Evolutionary conservation across 2,797 vertebrate genomes (phyloP), one percentile per base, ranked within the genome.

Genomic region (Acanthornis magna): DNA sequence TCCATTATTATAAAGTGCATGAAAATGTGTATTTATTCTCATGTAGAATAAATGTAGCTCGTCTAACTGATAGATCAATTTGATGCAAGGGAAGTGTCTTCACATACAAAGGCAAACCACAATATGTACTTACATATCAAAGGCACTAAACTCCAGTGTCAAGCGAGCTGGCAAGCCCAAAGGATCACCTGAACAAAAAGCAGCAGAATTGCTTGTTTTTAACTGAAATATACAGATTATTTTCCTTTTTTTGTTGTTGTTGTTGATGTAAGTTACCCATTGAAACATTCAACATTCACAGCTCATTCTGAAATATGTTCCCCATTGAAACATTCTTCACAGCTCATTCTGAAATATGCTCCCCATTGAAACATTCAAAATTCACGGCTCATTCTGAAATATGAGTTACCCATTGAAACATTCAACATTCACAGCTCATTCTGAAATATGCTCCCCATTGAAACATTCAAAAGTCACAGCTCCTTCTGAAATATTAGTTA

Each of bases 141-240:
- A 99, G 78, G 99, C 99, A 96, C 99, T 99, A 89, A 99, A 99
- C 97, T 99, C 99, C 98, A 99, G 91, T 0, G 99, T 99, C 85
- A 99, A 93, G 40, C 99, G 99, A 92, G 99, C 98, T 19, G 99
- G 99, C 91, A 99, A 98, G 75, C 99, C 99, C 61, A 97, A 97
- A 43, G 99, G 98, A 97, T 99, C 99, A 80, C 99, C 99, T 98
- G 98, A 54, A 91, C 60, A 90, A 94, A 96, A 89, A 88, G 71
- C 13, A 91, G 57, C 19, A 89, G 83, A 32, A 91, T 87, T 29
- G 18, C 17, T 48, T n/a, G 81, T 70, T 95, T 93, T 42, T 82
- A 85, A 91, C 22, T 8, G 16, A 63, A 85, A 91, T 9, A 63
- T 0, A 43, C 1, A 22, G 10, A 25, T 58, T 36, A 19, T 16